A percentile compares a stretch with the other conserved stretches of the same genome.
phyloP scores from a whole-genome alignment of 2,113 vertebrate genomes.

The Carassius carassius region DNA sequence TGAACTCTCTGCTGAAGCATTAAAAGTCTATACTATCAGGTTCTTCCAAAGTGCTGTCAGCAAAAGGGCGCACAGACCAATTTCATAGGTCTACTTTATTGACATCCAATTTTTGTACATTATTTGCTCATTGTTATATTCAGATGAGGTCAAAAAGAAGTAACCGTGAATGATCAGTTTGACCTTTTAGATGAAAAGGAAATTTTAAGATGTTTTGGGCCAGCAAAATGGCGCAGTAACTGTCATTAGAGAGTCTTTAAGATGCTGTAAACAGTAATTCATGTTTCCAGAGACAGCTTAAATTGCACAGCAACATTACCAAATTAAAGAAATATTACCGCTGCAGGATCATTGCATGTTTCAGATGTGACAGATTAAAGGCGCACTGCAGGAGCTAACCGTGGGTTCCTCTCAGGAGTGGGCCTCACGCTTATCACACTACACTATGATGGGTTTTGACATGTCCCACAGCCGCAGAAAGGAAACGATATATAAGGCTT shows the following conservation, averaged over 20 bases:
- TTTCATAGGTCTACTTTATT: neutral
- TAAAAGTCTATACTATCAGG: slow-evolving; percentile 15
- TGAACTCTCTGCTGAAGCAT: slow-evolving; percentile 24
- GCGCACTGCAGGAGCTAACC: slow-evolving; percentile 11
- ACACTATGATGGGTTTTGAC: slow-evolving; percentile 46
- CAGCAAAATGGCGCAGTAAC: neutral
- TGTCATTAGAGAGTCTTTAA: neutral
- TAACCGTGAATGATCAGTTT: neutral
- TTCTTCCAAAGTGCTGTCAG: slow-evolving; percentile 20
- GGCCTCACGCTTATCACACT: slow-evolving; percentile 15
- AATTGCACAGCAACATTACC: slow-evolving; percentile 31
- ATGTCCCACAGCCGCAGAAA: slow-evolving; percentile 32
- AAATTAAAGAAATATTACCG: slow-evolving; percentile 54
- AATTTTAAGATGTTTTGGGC: neutral
- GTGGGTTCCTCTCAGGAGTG: slow-evolving; percentile 11
- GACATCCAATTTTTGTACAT: slow-evolving; percentile 3
- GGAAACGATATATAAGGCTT: slow-evolving; percentile 37
- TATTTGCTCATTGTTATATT: neutral
- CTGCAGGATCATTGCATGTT: slow-evolving; percentile 41
- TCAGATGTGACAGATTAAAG: slow-evolving; percentile 60
- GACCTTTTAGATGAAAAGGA: neutral
- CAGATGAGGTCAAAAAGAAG: neutral
- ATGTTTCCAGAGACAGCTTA: neutral
- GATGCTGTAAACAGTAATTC: neutral
- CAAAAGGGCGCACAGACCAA: neutral